Evolutionary conservation across 2,797 vertebrate species (phyloP).

Genomic region (Hoplostethus atlanticus): DNA sequence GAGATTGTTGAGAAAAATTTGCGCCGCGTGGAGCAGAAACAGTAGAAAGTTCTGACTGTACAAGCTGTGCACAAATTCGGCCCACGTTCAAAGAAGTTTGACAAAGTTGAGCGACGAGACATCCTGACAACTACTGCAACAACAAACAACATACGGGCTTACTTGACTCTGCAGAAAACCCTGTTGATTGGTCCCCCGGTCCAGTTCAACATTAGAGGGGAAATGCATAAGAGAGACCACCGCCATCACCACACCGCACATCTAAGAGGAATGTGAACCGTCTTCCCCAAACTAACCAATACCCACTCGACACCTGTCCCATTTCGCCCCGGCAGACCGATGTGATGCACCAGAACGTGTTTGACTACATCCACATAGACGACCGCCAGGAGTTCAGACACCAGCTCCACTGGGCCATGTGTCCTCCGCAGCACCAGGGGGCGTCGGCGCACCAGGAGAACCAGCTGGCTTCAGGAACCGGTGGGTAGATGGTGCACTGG

Average conservation of each 20-base stretch:
- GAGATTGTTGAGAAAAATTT: neutral
- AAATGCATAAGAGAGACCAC: too few relatives aligned
- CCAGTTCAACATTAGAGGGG: too few relatives aligned
- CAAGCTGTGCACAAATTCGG: too few relatives aligned
- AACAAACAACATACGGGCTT: too few relatives aligned
- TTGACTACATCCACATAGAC: constrained; percentile 97
- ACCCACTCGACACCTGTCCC: neutral
- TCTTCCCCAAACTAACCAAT: neutral
- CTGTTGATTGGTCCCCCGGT: too few relatives aligned
- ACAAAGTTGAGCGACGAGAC: too few relatives aligned
- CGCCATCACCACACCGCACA: too few relatives aligned
- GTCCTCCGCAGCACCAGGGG: constrained; percentile 86
- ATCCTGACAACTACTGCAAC: too few relatives aligned
- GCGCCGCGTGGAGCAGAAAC: neutral
- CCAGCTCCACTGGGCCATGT: constrained; percentile 99
- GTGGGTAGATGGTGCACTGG: constrained; percentile 68
- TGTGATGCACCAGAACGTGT: constrained; percentile 97
- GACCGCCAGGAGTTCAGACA: constrained; percentile 95
- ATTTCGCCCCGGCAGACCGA: constrained; percentile 88
- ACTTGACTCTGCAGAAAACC: too few relatives aligned
- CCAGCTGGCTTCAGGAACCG: constrained; percentile 77
- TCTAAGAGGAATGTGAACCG: neutral
- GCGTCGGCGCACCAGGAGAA: constrained; percentile 79
- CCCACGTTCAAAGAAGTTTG: too few relatives aligned
- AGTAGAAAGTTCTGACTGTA: too few relatives aligned